Evolutionary conservation across 1,140 invertebrate genomes (phyloP).

Genomic region (Acyrthosiphon pisum): DNA sequence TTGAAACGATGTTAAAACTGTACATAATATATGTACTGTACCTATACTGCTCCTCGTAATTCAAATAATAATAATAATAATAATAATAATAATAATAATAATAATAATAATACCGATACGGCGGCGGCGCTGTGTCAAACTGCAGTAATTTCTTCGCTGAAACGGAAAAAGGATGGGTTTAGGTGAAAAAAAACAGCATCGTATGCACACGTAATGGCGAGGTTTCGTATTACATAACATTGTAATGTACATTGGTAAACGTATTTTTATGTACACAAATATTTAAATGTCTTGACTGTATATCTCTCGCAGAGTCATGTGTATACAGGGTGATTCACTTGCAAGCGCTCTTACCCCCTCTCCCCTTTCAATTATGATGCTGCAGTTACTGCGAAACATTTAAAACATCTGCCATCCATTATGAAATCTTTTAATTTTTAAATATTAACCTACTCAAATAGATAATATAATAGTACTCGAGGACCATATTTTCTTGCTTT

Average conservation of each 20-base stretch:
- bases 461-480: no score
- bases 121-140: background rate
- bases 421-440: no score
- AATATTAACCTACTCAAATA: no score
- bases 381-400: no score
- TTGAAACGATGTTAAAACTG: background rate
- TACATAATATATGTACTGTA: background rate
- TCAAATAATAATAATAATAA: background rate
- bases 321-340: no score
- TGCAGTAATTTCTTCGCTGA: background rate
- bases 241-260: background rate
- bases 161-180: background rate
- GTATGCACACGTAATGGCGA: background rate
- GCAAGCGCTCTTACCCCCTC: no score
- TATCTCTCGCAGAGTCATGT: no score
- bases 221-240: background rate
- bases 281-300: no score
- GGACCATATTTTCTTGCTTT: no score
- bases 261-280: background rate
- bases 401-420: no score
- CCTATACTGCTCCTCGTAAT: no score
- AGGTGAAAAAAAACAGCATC: background rate
- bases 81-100: background rate
- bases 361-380: no score
- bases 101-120: background rate